A percentile compares a stretch with the other conserved stretches of the same genome.
Evolutionary conservation across 2,888 invertebrate genomes (phyloP).

Genomic region (Acanthopleura granulata): DNA sequence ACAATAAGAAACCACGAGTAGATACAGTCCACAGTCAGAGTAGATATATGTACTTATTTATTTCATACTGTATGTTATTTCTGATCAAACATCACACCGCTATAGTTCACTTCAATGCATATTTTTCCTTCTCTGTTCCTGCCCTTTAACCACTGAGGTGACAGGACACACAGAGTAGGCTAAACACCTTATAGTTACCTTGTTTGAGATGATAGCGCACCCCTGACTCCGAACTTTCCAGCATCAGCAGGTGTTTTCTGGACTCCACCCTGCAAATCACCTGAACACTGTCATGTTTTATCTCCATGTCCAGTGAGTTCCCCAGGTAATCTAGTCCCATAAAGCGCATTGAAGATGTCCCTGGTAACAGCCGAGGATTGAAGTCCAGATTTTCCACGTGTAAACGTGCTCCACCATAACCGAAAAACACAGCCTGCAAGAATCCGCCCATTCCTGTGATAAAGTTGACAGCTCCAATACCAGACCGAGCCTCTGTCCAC

Average conservation of each 20-base stretch:
- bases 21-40: too few species aligned
- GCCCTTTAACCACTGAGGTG: too few species aligned
- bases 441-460: slow-evolving; percentile 68
- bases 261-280: background rate
- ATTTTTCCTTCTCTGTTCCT: too few species aligned
- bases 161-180: too few species aligned
- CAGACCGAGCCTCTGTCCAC: slow-evolving; percentile 61
- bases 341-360: slow-evolving; percentile 17
- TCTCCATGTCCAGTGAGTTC: background rate
- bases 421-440: slow-evolving; percentile 61
- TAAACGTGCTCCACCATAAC: slow-evolving; percentile 64
- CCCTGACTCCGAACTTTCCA: background rate
- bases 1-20: too few species aligned
- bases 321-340: slow-evolving; percentile 1
- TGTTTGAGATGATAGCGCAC: slow-evolving; percentile 7
- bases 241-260: background rate
- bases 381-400: slow-evolving; percentile 28
- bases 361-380: slow-evolving; percentile 42
- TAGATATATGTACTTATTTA: too few species aligned
- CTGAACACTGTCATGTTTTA: background rate
- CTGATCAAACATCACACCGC: too few species aligned
- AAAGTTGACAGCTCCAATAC: slow-evolving; percentile 62
- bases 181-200: background rate
- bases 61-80: too few species aligned
- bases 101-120: too few species aligned